These are phyloP conservation scores for Meda fulgida DNA, from an alignment of 2,797 vertebrate species.

Conservation along the genomic window DNA sequence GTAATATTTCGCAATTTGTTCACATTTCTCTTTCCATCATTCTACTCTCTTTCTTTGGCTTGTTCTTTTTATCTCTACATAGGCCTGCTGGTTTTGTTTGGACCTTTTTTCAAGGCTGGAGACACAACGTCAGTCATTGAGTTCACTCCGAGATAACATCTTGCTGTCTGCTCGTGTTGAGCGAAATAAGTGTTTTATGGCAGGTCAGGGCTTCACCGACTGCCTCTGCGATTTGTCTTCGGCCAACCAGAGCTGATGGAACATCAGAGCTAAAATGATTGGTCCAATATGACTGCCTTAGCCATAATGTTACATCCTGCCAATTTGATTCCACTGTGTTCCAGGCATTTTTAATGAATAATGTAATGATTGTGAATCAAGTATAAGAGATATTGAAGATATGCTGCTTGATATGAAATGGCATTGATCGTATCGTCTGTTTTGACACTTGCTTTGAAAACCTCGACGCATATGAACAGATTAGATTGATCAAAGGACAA, in stretches of 20 bases:
- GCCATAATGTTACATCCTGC: neutral
- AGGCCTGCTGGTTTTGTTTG: constrained; percentile 1
- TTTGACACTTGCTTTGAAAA: constrained; percentile 13
- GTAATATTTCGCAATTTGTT: neutral
- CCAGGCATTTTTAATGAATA: neutral
- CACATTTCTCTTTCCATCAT: neutral
- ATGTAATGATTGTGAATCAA: neutral
- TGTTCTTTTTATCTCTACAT: neutral
- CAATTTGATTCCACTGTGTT: neutral
- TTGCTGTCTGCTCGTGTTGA: constrained; percentile 10
- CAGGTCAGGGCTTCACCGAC: constrained; percentile 33
- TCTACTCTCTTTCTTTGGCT: neutral
- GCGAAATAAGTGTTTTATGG: constrained; percentile 33
- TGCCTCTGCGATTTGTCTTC: constrained; percentile 43
- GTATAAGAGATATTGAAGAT: neutral
- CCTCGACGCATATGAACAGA: neutral
- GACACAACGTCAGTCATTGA: constrained; percentile 8
- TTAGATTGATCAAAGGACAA: neutral
- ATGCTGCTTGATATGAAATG: neutral
- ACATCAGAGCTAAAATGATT: constrained; percentile 36
- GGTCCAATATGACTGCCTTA: constrained; percentile 19
- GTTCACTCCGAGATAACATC: constrained; percentile 21
- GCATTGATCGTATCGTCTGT: constrained; percentile 11
- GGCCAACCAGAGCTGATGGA: constrained; percentile 21
- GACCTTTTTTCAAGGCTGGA: constrained; percentile 24